These are phyloP conservation scores for Mechanitis messenoides DNA, from an alignment of 2,888 invertebrate genomes.

Conservation along the genomic window DNA sequence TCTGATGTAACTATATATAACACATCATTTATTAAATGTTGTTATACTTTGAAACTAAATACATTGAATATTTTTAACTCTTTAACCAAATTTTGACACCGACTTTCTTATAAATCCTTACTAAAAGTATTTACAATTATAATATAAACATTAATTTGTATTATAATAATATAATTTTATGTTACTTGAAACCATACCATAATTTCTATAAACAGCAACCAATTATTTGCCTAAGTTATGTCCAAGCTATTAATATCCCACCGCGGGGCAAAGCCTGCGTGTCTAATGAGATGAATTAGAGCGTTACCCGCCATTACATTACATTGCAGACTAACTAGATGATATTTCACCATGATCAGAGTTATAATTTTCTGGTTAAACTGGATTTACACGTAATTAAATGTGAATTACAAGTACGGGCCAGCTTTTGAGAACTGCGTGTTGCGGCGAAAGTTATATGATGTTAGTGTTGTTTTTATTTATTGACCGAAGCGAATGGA, in stretches of 20 bases:
- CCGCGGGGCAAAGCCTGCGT: conserved; percentile 17
- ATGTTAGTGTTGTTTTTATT: too few relatives aligned
- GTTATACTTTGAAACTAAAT: too few relatives aligned
- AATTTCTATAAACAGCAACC: background rate
- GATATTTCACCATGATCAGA: conserved; percentile 24
- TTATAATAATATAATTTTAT: too few relatives aligned
- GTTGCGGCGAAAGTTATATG: background rate
- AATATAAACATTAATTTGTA: too few relatives aligned
- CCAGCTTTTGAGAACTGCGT: background rate
- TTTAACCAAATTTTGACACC: too few relatives aligned
- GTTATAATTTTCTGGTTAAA: conserved; percentile 20
- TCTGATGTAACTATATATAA: too few relatives aligned
- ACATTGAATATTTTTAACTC: too few relatives aligned
- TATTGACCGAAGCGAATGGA: too few relatives aligned
- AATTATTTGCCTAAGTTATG: conserved; percentile 3
- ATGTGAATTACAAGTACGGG: conserved; percentile 21
- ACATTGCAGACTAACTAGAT: conserved; percentile 10
- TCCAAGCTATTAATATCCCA: background rate
- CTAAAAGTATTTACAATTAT: too few relatives aligned
- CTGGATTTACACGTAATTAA: conserved; percentile 25
- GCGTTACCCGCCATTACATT: conserved; percentile 19
- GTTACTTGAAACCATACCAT: too few relatives aligned
- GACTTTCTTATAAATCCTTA: too few relatives aligned
- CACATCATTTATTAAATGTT: too few relatives aligned
- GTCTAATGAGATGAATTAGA: conserved; percentile 25